These are phyloP conservation scores for Danionella dracula DNA, from an alignment of 2,797 vertebrate genomes.

Conservation along the genomic window DNA sequence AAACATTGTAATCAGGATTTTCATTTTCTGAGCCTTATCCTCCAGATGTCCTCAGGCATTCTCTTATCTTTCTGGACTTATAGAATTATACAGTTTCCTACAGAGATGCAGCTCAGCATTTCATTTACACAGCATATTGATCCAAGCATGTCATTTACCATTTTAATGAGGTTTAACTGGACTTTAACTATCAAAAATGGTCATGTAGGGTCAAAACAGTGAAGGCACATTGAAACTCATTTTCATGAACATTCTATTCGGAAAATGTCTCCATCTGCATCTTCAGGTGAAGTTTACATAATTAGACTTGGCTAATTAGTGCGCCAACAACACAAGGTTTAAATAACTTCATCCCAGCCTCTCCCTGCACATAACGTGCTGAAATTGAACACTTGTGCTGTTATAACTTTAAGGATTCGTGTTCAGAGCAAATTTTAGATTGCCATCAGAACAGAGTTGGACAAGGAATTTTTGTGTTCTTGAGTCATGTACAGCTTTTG, in stretches of 20 bases:
- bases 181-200: conserved; percentile 18
- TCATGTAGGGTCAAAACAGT: not conserved
- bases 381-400: not conserved
- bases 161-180: conserved; percentile 1
- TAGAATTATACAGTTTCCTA: not conserved
- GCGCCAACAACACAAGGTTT: not conserved
- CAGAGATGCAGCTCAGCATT: not conserved
- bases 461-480: too few species aligned
- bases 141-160: not conserved
- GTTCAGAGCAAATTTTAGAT: too few species aligned
- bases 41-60: conserved; percentile 6
- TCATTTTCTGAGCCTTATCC: not conserved
- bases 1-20: not conserved
- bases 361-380: not conserved
- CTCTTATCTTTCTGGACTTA: not conserved
- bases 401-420: too few species aligned
- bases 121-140: not conserved
- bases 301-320: conserved; percentile 14
- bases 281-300: not conserved
- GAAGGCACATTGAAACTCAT: conserved; percentile 1
- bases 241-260: conserved; percentile 29
- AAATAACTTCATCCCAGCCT: not conserved
- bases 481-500: too few species aligned
- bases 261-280: not conserved
- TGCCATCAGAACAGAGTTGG: too few species aligned